Evolutionary conservation across 2,888 invertebrate genomes (phyloP).

Genomic region (Eurytoma adleriae): DNA sequence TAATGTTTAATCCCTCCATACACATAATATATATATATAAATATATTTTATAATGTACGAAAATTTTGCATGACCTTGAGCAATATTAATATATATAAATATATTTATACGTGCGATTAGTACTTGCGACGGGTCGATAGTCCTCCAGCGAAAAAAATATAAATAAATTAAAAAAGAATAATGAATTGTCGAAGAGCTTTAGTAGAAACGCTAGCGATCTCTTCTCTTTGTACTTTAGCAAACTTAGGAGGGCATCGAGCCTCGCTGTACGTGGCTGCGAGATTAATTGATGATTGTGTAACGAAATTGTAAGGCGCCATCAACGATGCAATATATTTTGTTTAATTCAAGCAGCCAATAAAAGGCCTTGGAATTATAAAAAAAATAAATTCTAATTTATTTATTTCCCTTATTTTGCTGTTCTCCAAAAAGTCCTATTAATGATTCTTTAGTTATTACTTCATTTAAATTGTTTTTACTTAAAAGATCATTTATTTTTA

Average conservation of each 20-base stretch:
- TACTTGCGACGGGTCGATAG: constrained; percentile 48
- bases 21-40: constrained; percentile 64
- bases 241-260: constrained; percentile 48
- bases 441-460: not conserved
- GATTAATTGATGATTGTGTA: constrained; percentile 64
- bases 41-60: constrained; percentile 70
- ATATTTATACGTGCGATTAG: constrained; percentile 61
- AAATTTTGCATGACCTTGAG: constrained; percentile 71
- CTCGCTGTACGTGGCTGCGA: constrained; percentile 56
- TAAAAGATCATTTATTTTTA: too few relatives aligned
- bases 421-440: not conserved
- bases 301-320: constrained; percentile 68
- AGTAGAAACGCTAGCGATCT: constrained; percentile 58
- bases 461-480: too few relatives aligned
- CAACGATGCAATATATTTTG: constrained; percentile 72
- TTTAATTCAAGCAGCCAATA: constrained; percentile 67
- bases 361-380: constrained; percentile 60
- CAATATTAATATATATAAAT: constrained; percentile 71
- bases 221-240: constrained; percentile 53
- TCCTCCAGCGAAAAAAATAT: constrained; percentile 13
- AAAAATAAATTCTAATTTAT: constrained; percentile 25
- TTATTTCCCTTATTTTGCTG: constrained; percentile 2
- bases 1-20: constrained; percentile 67
- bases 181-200: constrained; percentile 35
- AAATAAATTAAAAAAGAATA: constrained; percentile 6